These are phyloP conservation scores for Cerceris ruficornis DNA, from an alignment of 2,888 invertebrate genomes.

Conservation along the genomic window DNA sequence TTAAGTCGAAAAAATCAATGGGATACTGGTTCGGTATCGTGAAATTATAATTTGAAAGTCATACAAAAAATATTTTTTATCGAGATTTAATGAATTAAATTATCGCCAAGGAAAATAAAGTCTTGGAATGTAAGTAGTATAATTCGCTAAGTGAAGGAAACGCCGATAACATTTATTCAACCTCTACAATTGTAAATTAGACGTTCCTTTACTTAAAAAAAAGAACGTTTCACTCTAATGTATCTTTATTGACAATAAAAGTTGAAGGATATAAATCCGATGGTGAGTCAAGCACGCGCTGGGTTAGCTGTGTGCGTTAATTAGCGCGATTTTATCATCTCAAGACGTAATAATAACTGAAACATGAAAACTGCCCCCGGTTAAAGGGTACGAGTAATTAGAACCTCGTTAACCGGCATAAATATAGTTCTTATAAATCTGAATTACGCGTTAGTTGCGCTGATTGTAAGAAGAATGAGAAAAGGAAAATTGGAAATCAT, in stretches of 20 bases:
- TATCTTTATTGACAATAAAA: not conserved
- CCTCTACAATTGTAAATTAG: too few species aligned
- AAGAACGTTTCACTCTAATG: too few species aligned
- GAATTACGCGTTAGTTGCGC: not conserved
- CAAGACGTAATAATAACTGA: slow-evolving; percentile 4
- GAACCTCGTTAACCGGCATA: not conserved
- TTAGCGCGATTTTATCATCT: slow-evolving; percentile 1
- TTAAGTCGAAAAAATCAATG: too few species aligned
- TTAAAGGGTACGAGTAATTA: not conserved
- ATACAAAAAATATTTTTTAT: too few species aligned
- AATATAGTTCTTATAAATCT: slow-evolving; percentile 1
- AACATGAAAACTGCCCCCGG: not conserved
- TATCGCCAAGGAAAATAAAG: too few species aligned
- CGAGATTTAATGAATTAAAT: too few species aligned
- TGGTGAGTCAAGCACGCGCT: not conserved
- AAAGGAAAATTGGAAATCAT: not conserved
- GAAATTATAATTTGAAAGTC: too few species aligned
- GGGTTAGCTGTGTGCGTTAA: not conserved
- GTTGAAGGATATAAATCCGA: not conserved
- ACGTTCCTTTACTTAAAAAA: too few species aligned
- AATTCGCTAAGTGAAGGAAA: too few species aligned
- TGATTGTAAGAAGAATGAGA: not conserved
- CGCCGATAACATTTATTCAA: too few species aligned
- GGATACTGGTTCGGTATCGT: too few species aligned
- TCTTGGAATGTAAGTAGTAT: too few species aligned